These are phyloP conservation scores for Bombylius discolor DNA, from an alignment of 2,888 invertebrate species.

Conservation along the genomic window DNA sequence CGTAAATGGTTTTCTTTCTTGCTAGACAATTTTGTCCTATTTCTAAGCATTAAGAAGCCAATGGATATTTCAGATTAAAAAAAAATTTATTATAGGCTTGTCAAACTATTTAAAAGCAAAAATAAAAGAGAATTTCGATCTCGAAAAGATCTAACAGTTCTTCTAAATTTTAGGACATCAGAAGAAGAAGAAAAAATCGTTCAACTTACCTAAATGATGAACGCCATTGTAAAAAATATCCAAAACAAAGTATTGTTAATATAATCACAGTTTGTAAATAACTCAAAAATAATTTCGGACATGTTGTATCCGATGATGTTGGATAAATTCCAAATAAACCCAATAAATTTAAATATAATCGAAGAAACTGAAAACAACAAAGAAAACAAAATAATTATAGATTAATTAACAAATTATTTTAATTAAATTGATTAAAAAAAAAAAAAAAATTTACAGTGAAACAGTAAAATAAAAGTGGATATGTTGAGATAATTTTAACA, in stretches of 20 bases:
- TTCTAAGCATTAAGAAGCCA: too few species aligned
- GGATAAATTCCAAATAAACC: constrained; percentile 65
- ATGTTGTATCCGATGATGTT: constrained; percentile 47
- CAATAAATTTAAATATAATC: constrained; percentile 60
- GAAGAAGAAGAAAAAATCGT: too few species aligned
- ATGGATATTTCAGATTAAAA: too few species aligned
- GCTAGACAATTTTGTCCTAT: too few species aligned
- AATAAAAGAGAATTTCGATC: too few species aligned
- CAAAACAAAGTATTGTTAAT: constrained; percentile 50
- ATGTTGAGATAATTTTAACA: too few species aligned
- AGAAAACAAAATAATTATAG: constrained; percentile 11
- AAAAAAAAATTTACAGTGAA: background rate
- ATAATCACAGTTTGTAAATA: constrained; percentile 57
- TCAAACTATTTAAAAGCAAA: too few species aligned
- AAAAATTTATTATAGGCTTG: too few species aligned
- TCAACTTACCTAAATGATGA: constrained; percentile 54
- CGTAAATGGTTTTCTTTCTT: too few species aligned
- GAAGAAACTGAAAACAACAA: constrained; percentile 44
- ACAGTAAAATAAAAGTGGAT: background rate
- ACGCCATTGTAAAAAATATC: constrained; percentile 66
- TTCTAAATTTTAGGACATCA: too few species aligned
- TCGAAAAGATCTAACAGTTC: too few species aligned
- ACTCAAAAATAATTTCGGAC: constrained; percentile 47
- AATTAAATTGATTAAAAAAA: background rate
- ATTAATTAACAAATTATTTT: background rate